Evolutionary conservation across 2,797 vertebrate genomes (phyloP).

Genomic region (Malacoraja senta): DNA sequence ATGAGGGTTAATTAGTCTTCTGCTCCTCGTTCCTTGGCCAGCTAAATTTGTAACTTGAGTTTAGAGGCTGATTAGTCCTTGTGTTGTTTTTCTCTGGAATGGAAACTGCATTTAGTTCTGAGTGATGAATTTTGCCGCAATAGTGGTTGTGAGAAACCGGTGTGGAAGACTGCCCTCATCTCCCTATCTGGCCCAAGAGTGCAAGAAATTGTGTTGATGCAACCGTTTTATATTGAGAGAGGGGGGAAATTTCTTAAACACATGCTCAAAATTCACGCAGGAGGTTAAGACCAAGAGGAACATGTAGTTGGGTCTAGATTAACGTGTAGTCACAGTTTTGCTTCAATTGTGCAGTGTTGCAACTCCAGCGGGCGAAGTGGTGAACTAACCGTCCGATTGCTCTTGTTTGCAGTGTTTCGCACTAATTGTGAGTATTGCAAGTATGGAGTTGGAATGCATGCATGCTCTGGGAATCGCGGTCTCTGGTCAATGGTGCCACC

Average conservation of each 20-base stretch:
- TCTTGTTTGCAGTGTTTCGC: slow-evolving; percentile 53
- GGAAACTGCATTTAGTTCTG: background rate
- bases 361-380: background rate
- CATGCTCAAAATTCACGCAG: background rate
- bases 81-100: background rate
- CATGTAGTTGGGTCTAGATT: background rate
- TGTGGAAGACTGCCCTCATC: too few relatives aligned
- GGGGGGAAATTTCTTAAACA: background rate
- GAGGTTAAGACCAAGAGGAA: background rate
- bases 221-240: background rate
- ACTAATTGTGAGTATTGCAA: slow-evolving; percentile 26
- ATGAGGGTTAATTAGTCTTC: background rate
- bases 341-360: background rate
- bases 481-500: slow-evolving; percentile 6
- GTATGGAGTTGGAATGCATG: slow-evolving; percentile 48
- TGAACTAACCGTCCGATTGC: slow-evolving; percentile 49
- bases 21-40: background rate
- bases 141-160: background rate
- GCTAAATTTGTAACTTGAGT: background rate
- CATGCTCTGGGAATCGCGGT: background rate
- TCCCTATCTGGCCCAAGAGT: background rate
- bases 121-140: background rate
- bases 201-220: background rate
- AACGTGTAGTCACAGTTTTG: background rate
- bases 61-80: background rate